Evolutionary conservation across 2,888 invertebrate genomes (phyloP), one percentile per base, ranked within the genome.

Genomic region (Latrodectus elegans): DNA sequence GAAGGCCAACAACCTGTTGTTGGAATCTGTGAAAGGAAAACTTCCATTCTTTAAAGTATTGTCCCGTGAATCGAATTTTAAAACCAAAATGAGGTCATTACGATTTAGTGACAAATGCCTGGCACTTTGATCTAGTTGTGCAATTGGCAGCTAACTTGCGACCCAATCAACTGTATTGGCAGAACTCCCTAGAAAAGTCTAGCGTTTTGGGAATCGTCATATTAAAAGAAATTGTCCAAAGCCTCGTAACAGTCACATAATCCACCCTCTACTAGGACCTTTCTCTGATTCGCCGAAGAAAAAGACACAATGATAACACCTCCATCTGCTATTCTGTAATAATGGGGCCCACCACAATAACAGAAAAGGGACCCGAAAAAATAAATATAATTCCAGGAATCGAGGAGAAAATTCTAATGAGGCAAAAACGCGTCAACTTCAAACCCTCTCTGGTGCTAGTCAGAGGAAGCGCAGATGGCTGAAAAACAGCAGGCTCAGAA

Each of bases 371-470:
- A 12, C 60, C 60, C 60, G 64, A 75, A n/a, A 22, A 76, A 76
- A 76, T 49, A 78, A 49, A 71, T 71, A 74, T 26, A 38, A 74
- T 49, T 65, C 67, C 52, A 53, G 68, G 60, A 80, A 14, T 80
- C 80, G 80, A 51, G 51, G 71, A 80, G n/a, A 60, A 60, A 80
- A 80, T 80, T 80, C 72, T 80, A 80, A 80, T 80, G 80, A 80
- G 60, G 80, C 72, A n/a, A 64, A 60, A 60, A 10, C 22, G 14
- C 80, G 72, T 80, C 70, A 70, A 68, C 68, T 68, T 55, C 64
- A 17, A 75, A 75, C 51, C 72, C 60, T 49, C 55, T 53, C 38
- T 11, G 15, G 64, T 4, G 11, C n/a, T 17, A n/a, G 79, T 15
- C 60, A 71, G 55, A 71, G 72, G 17, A 70, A 78, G 60, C 64